Evolutionary conservation across 2,113 vertebrate species (phyloP).

Genomic region (Fregetta grallaria): DNA sequence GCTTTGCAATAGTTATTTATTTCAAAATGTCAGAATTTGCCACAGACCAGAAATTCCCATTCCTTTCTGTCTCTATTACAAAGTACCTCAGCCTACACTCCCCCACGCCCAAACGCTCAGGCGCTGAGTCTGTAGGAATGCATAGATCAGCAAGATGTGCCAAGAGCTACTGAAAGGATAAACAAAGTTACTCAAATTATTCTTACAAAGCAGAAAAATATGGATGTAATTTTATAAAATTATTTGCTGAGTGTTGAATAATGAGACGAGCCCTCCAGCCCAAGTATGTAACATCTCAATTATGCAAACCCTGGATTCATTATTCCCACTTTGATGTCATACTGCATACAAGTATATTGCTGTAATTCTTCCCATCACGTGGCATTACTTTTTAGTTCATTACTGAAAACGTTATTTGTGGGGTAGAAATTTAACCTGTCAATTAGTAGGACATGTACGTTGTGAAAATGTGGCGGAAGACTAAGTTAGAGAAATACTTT

Average conservation of each 20-base stretch:
- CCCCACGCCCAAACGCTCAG: neutral
- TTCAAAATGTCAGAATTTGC: conserved; percentile 51
- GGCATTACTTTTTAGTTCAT: neutral
- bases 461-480: neutral
- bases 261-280: neutral
- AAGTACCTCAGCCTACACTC: neutral
- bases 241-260: conserved; percentile 25
- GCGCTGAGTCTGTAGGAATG: neutral
- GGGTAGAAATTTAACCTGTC: neutral
- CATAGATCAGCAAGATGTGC: conserved; percentile 5
- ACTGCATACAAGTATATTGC: neutral
- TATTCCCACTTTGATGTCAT: neutral
- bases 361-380: neutral
- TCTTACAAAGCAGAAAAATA: conserved; percentile 47
- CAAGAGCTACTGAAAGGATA: neutral
- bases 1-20: conserved; percentile 27
- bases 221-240: neutral
- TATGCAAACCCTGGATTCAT: neutral
- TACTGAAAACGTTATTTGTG: neutral
- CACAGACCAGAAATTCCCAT: conserved; percentile 32
- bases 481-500: neutral
- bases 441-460: neutral
- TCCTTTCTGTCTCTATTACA: neutral
- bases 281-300: neutral
- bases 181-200: conserved; percentile 40